A percentile compares a stretch with the other conserved stretches of the same genome.
Conservation (phyloP, 2,113 vertebrate genomes). For the Sciurus niger region DNA sequence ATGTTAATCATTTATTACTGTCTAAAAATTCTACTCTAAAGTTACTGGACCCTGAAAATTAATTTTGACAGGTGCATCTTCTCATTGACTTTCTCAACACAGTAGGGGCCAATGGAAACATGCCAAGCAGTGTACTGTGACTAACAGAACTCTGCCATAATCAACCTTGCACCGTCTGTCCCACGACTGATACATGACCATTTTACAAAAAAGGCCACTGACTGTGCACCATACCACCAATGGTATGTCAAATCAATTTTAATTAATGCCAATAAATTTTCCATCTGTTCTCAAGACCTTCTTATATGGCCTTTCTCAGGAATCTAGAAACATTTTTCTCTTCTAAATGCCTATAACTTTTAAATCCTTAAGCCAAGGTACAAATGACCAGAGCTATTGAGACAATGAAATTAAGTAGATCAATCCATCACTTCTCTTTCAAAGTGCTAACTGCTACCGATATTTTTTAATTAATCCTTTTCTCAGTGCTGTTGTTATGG, state of each 20-base stretch:
- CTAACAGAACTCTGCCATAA: constrained; percentile 85
- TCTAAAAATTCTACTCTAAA: constrained; percentile 73
- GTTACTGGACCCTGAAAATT: constrained; percentile 87
- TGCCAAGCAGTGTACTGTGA: constrained; percentile 86
- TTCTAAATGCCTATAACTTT: constrained; percentile 47
- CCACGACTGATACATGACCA: constrained; percentile 81
- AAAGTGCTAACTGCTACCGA: background rate
- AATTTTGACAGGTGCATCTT: constrained; percentile 89
- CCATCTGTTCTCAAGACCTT: constrained; percentile 85
- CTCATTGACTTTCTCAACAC: constrained; percentile 86
- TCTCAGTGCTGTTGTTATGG: background rate
- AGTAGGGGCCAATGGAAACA: constrained; percentile 78
- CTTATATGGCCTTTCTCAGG: constrained; percentile 68
- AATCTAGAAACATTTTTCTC: constrained; percentile 48
- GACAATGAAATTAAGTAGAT: background rate
- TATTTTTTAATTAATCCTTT: background rate
- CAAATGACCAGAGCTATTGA: background rate
- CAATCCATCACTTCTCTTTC: background rate
- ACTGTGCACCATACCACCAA: constrained; percentile 76
- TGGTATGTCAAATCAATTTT: constrained; percentile 86
- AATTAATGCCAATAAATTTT: constrained; percentile 88
- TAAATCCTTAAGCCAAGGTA: constrained; percentile 18
- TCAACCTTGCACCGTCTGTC: constrained; percentile 85
- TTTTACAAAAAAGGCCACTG: constrained; percentile 78
- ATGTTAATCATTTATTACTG: constrained; percentile 67